Conservation (phyloP, 2,797 vertebrate species). For the Siniperca undulata region DNA sequence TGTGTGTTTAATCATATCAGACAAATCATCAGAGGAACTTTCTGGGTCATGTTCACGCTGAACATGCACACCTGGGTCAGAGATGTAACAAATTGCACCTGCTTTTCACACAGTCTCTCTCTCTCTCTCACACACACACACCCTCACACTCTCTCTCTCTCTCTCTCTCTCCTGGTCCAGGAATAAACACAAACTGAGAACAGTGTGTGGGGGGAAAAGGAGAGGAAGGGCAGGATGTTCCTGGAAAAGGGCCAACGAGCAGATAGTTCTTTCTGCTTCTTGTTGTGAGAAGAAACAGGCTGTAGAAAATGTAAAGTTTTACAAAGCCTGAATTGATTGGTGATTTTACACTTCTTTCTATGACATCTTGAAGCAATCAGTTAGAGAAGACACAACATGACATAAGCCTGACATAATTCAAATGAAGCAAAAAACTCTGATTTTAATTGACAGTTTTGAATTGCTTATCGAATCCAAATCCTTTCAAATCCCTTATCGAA, state of each 20-base stretch:
- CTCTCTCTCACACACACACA: not conserved
- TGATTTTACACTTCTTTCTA: not conserved
- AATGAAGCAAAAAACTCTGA: not conserved
- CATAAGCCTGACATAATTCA: not conserved
- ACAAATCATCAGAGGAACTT: conserved; percentile 28
- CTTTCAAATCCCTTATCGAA: not conserved
- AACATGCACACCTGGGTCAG: conserved; percentile 44
- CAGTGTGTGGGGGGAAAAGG: conserved; percentile 1
- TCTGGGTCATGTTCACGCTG: conserved; percentile 38
- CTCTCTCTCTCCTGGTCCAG: not conserved
- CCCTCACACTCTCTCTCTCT: not conserved
- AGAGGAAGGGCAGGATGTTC: conserved; percentile 38
- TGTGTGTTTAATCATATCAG: conserved; percentile 5
- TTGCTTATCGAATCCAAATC: not conserved
- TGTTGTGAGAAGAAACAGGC: not conserved
- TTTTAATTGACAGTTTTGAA: not conserved
- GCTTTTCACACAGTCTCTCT: conserved; percentile 5
- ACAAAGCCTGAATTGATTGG: not conserved
- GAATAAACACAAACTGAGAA: conserved; percentile 29
- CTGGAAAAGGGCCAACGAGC: conserved; percentile 15
- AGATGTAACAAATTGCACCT: conserved; percentile 36
- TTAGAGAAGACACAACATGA: not conserved
- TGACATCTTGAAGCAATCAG: not conserved
- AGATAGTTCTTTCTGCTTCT: not conserved
- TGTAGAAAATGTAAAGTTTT: not conserved